Percentiles rank a stretch among this genome's conserved stretches.
These are phyloP conservation scores for Microcaecilia unicolor DNA, from an alignment of 2,797 vertebrate species.

Conservation along the genomic window DNA sequence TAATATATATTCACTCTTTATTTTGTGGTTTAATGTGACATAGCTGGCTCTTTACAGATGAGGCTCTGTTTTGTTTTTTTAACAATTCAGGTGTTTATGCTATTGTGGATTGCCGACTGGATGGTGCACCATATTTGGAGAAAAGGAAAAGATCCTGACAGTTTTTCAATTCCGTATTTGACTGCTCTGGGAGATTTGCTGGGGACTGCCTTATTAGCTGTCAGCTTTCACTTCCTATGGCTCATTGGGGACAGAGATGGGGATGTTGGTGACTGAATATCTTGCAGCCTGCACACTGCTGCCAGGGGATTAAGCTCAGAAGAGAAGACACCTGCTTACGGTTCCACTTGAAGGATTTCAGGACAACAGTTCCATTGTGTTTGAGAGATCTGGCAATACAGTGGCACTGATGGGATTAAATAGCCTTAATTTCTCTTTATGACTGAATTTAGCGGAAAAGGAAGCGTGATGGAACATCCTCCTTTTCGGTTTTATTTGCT, in stretches of 20 bases:
- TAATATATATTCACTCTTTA: neutral
- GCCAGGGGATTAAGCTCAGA: neutral
- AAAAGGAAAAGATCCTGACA: slow-evolving; percentile 91
- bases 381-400: slow-evolving; percentile 10
- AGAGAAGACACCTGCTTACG: neutral
- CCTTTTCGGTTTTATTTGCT: slow-evolving; percentile 22
- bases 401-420: slow-evolving; percentile 22
- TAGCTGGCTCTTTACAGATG: neutral
- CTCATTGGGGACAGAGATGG: slow-evolving; percentile 91
- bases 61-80: neutral
- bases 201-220: slow-evolving; percentile 83
- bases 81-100: slow-evolving; percentile 69
- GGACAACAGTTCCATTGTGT: slow-evolving; percentile 8
- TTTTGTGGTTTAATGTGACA: neutral
- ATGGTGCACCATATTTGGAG: slow-evolving; percentile 96
- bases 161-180: slow-evolving; percentile 93
- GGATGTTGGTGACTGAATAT: slow-evolving; percentile 83
- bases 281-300: neutral
- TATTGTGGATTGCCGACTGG: slow-evolving; percentile 89
- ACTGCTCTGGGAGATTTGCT: slow-evolving; percentile 89
- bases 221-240: slow-evolving; percentile 93
- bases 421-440: slow-evolving; percentile 43
- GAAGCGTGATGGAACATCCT: slow-evolving; percentile 17
- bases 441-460: slow-evolving; percentile 15
- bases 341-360: slow-evolving; percentile 15